Evolutionary conservation across 2,113 vertebrate species (phyloP), one percentile per base, ranked within the genome.

Genomic region (Falcunculus frontatus): DNA sequence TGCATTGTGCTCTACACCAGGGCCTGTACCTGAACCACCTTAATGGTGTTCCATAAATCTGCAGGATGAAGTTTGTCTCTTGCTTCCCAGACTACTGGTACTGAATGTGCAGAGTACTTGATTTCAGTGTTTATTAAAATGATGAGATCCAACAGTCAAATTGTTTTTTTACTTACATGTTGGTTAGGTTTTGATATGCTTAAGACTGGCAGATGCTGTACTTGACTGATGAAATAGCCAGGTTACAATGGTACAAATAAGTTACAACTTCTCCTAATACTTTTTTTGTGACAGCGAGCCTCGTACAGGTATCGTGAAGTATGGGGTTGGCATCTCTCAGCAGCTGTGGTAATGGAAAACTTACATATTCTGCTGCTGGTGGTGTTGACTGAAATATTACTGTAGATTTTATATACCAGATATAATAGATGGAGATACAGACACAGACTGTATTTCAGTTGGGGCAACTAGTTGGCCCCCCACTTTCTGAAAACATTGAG

Each of bases 221-320:
- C 32, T 8, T 74, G 55, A 87, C 16, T 63, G 18, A 18, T 83
- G 29, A 84, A 65, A 41, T 39, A 50, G 8, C 46, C 56, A 46
- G 76, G 47, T 68, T 76, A 41, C 11, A 22, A 3, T 22, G 30
- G 41, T 60, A n/a, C 20, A 41, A 68, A 50, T 37, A 42, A 67
- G 11, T 55, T 89, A 8, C 8, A 52, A 35, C 17, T 56, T 65
- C 53, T 76, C 47, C 12, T 9, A 42, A 2, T 39, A 9, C 0
- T 1, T 56, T 80, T 80, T 94, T 70, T 56, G 10, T 76, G 52
- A 56, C 13, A 47, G 17, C 55, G 52, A 70, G 15, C 20, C 67
- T 87, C 6, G 0, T 41, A 10, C 0, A 4, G 22, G 13, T 69
- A 11, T 41, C 23, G 17, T 2, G 15, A 82, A 16, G 7, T 64